Evolutionary conservation across 2,113 vertebrate species (phyloP).

Genomic region (Perognathus longimembris): DNA sequence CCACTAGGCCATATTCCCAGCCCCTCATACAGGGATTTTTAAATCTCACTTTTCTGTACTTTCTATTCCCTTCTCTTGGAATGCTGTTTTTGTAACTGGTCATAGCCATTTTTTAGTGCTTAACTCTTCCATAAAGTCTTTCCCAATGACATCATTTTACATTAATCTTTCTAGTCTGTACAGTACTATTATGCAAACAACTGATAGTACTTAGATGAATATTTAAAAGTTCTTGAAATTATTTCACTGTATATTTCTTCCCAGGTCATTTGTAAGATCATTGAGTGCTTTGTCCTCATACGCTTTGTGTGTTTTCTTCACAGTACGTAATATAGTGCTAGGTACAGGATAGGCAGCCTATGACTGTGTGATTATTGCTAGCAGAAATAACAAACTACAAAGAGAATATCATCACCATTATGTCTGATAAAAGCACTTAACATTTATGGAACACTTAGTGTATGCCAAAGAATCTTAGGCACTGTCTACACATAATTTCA

Average conservation of each 20-base stretch:
- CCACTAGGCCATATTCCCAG: too few relatives aligned
- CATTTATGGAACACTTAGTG: not conserved
- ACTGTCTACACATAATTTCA: not conserved
- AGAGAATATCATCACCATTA: not conserved
- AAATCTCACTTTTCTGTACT: not conserved
- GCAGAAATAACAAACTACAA: not conserved
- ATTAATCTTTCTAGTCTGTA: not conserved
- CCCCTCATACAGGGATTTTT: too few relatives aligned
- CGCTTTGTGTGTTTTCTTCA: constrained; percentile 41
- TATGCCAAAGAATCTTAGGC: constrained; percentile 12
- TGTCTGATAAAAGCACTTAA: not conserved
- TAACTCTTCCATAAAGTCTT: constrained; percentile 30
- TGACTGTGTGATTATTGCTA: constrained; percentile 35
- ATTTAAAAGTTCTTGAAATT: constrained; percentile 27
- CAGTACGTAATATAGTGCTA: not conserved
- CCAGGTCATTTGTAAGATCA: not conserved
- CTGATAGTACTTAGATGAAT: not conserved
- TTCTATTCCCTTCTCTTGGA: not conserved
- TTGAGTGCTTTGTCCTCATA: not conserved
- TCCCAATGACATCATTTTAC: constrained; percentile 1
- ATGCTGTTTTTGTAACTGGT: not conserved
- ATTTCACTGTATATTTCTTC: constrained; percentile 29
- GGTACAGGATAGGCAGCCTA: not conserved
- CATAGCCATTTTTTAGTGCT: not conserved
- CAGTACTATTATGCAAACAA: not conserved